Base-by-base conservation (phyloP, 2,797 vertebrate genomes). In the Podarcis lilfordi region DNA sequence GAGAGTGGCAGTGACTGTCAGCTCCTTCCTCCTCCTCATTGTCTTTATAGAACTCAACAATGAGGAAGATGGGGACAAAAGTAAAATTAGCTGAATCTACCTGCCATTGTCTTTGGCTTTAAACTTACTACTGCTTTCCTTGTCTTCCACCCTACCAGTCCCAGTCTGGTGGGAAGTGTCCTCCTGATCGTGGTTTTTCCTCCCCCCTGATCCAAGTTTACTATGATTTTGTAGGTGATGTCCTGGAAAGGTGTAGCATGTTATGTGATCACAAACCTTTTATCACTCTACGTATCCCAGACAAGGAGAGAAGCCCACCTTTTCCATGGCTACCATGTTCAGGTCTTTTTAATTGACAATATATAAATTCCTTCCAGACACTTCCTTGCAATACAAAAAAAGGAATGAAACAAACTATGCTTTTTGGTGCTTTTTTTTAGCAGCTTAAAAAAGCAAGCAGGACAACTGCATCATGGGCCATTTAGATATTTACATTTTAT, bases 401-500 rank as follows among this genome's bases (percentile, higher is more conserved):
- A 68, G 32, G 66, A 85, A 59, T 69, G 61, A 74, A 92, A 64
- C 2, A 64, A 1, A 82, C 25, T 40, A 74, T 64, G 59, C 11
- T 32, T 64, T 75, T 27, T 27, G 29, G 21, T 79, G 72, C 76
- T 74, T 55, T 86, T 55, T 75, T 85, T 21, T 2, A 64, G 55
- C 77, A 82, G 45, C 76, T 61, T 91, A 89, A n/a, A 71, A 76
- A 82, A 88, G 93, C 15, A 23, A 40, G 11, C 23, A 92, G 64
- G 59, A 91, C 43, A 91, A 80, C 92, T 68, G 0, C 11, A 61
- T 29, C 68, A 21, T 19, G 50, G 50, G 50, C 59, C 11, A 83
- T 89, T 79, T 27, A 64, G 15, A 89, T 32, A 3, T 27, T 11
- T 92, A 86, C 19, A 76, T 89, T 92, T 90, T 69, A 86, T 88